A percentile compares a stretch with the other conserved stretches of the same genome.
phyloP scores from a whole-genome alignment of 64 coral and sea anemone genomes.

The Cladopsammia gracilis region DNA sequence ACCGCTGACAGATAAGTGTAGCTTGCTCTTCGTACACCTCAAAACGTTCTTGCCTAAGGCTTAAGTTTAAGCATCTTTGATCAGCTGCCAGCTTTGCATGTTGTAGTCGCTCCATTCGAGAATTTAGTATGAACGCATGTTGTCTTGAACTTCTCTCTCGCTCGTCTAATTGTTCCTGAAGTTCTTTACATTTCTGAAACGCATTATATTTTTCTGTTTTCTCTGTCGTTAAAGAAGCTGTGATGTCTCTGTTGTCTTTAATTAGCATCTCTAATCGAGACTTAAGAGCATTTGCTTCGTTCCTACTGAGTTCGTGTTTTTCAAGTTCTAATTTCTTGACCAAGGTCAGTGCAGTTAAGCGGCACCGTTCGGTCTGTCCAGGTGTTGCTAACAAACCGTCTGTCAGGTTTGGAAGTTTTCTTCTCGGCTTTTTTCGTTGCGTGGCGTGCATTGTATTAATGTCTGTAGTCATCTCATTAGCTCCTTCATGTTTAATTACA shows the following conservation, averaged over 20 bases:
- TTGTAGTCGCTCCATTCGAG: constrained; percentile 33
- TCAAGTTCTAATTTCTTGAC: background rate
- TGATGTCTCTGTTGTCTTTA: background rate
- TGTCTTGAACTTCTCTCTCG: background rate
- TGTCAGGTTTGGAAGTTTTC: background rate
- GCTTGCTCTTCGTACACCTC: constrained; percentile 19
- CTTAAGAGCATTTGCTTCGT: background rate
- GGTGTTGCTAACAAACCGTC: background rate
- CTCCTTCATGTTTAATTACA: background rate
- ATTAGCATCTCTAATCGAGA: background rate
- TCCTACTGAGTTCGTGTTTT: background rate
- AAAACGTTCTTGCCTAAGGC: constrained; percentile 32
- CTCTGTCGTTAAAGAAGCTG: background rate
- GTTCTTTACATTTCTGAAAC: background rate
- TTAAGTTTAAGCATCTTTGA: background rate
- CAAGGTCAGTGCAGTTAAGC: background rate
- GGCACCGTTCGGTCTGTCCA: background rate
- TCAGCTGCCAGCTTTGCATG: constrained; percentile 19
- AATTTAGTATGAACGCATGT: background rate
- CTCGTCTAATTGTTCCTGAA: background rate
- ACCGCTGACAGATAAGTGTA: background rate
- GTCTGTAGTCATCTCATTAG: background rate
- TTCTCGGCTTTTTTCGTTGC: background rate
- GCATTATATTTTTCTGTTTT: background rate
- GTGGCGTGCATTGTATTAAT: background rate